Base-by-base conservation (phyloP, 1,140 invertebrate species). In the Wasmannia auropunctata region DNA sequence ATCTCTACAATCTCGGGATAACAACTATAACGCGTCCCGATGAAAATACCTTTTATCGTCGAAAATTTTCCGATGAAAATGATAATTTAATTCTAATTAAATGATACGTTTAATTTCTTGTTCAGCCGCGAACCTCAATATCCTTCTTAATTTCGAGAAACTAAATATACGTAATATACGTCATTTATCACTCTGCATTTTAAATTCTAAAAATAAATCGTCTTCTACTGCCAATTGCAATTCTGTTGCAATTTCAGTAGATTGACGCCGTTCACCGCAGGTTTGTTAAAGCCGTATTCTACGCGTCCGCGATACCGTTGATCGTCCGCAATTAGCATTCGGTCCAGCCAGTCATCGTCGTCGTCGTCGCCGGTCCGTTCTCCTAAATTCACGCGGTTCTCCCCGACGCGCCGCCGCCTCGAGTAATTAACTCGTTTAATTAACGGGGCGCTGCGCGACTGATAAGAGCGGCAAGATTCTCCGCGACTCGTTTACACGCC, bases 361-460 rank as follows among this genome's bases (percentile, higher is more conserved):
- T 22, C 19, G 51, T n/a, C n/a, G n/a, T n/a, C n/a, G 10, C 2
- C 84, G 28, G 16, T 65, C 25, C 37, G 37, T 46, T 76, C 49
- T 75, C 76, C 67, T 74, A 80, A 88, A 80, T 86, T 86, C 87
- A 5, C 49, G 83, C 67, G 75, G 51, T 74, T 88, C 79, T 80
- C 69, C n/a, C 43, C 75, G 54, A 25, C 60, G 37, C 46, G 11
- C 67, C 58, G 11, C 67, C 58, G n/a, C 22, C 67, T 79, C 69
- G 83, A 83, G 81, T 89, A 90, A 90, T 90, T 89, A 90, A 90
- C 88, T 87, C 70, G 86, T 90, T 90, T 88, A 90, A 90, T 88
- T 89, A 90, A 89, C 69, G 81, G 60, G 40, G 37, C n/a, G n/a
- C 37, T 56, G 46, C 51, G 7, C 69, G 16, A 7, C 69, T 31